Base-by-base conservation (phyloP, 2,113 vertebrate species). In the Oplegnathus fasciatus region DNA sequence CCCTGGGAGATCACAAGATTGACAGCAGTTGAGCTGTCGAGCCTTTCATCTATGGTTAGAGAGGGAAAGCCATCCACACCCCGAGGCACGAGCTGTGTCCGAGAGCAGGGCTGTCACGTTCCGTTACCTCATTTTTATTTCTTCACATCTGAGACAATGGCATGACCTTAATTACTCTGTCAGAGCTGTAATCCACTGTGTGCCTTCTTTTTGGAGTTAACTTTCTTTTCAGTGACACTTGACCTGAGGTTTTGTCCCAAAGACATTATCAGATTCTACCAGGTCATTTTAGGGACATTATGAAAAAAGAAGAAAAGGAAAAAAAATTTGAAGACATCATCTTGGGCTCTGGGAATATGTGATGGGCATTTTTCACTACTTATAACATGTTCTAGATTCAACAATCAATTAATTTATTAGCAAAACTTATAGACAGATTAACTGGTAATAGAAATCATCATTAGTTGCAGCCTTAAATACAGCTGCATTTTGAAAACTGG, bases 51-150 rank as follows among this genome's bases (percentile, higher is more conserved):
- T 83, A 58, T 52, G 69, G 83, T 48, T 37, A n/a, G 60, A 74
- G 78, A 85, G 34, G 79, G 77, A 54, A 26, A 64, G 69, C 64
- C 79, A 2, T 67, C 71, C 76, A 66, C 57, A 66, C 34, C 89
- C 91, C 1, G 18, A 82, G 89, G 88, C 86, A 14, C 10, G 82
- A 66, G 46, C 58, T 32, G 73, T 24, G 78, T 78, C 58, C 3
- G 81, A 85, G 87, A 83, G 81, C 80, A 17, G 64, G 17, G n/a
- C 82, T 90, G 91, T 94, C 91, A 77, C 18, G 71, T 82, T 69
- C 11, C 4, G 13, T 94, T 85, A 87, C 55, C 67, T 61, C 46
- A 8, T 71, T 62, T n/a, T 81, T 11, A 62, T 18, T 73, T 71
- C 72, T 78, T 77, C 73, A 30, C 32, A 34, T 86, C 15, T 34